Evolutionary conservation across 2,797 vertebrate genomes (phyloP).

Genomic region (Thalassophryne amazonica): DNA sequence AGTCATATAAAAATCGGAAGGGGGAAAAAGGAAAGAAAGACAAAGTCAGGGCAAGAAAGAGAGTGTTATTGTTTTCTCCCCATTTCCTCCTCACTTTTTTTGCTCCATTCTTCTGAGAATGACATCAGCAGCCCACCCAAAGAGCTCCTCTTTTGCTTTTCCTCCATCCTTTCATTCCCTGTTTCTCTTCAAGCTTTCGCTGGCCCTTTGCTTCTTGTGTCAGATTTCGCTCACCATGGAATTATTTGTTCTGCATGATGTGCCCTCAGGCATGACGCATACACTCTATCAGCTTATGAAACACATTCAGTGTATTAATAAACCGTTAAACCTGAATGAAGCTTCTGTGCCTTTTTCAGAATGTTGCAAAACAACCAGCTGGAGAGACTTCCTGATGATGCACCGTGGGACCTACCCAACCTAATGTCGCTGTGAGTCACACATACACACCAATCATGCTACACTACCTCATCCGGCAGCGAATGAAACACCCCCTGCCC

Average conservation of each 20-base stretch:
- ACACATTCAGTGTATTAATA: background rate
- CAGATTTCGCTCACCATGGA: conserved; percentile 65
- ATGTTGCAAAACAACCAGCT: conserved; percentile 97
- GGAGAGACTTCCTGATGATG: conserved; percentile 85
- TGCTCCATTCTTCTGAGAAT: conserved; percentile 72
- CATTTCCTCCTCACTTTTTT: conserved; percentile 70
- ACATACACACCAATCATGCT: conserved; percentile 27
- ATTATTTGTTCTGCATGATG: conserved; percentile 62
- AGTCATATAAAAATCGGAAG: conserved; percentile 33
- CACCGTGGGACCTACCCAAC: conserved; percentile 89
- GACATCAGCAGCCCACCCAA: conserved; percentile 84
- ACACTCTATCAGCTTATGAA: conserved; percentile 14
- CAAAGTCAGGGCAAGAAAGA: conserved; percentile 47
- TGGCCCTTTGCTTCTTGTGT: conserved; percentile 61
- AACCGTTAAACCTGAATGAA: conserved; percentile 6
- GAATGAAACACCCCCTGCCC: conserved; percentile 41
- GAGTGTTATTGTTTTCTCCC: conserved; percentile 71
- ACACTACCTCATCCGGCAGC: conserved; percentile 26
- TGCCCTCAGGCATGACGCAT: conserved; percentile 24
- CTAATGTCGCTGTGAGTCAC: conserved; percentile 93
- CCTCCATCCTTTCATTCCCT: conserved; percentile 55
- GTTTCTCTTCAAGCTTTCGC: conserved; percentile 58
- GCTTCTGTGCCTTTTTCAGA: conserved; percentile 66
- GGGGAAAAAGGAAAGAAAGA: conserved; percentile 15
- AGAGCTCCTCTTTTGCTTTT: conserved; percentile 62